Conservation (phyloP, 92 coral and sea anemone genomes). For the Heteractis magnifica region DNA sequence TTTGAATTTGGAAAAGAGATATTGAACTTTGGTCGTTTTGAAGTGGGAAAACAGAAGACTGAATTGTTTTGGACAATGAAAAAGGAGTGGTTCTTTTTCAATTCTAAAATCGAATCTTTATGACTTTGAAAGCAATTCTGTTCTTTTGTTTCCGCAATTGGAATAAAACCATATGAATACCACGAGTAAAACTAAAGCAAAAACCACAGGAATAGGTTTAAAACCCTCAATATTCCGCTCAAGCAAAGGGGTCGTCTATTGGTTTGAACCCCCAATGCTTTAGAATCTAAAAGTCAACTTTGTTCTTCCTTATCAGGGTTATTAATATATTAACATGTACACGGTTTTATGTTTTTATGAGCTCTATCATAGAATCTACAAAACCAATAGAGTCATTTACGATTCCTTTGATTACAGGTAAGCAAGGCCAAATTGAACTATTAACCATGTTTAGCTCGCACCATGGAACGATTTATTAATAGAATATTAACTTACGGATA, state of each 20-base stretch:
- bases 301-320: neutral
- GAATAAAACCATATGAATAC: neutral
- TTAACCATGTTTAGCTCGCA: neutral
- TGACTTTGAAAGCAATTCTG: neutral
- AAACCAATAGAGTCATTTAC: neutral
- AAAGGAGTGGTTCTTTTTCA: neutral
- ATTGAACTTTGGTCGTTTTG: neutral
- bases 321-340: neutral
- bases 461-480: neutral
- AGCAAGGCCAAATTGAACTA: neutral
- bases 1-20: neutral
- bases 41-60: neutral
- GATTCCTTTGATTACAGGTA: neutral
- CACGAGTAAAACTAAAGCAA: neutral
- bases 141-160: too few species aligned
- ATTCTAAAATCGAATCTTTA: neutral
- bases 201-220: neutral
- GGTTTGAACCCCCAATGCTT: neutral
- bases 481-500: neutral
- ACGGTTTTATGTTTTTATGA: neutral
- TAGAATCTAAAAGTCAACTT: neutral
- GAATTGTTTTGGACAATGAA: neutral
- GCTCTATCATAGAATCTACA: neutral
- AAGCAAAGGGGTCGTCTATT: neutral
- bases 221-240: neutral